phyloP scores from a whole-genome alignment of 2,888 invertebrate genomes.

The Thelaira solivaga region DNA sequence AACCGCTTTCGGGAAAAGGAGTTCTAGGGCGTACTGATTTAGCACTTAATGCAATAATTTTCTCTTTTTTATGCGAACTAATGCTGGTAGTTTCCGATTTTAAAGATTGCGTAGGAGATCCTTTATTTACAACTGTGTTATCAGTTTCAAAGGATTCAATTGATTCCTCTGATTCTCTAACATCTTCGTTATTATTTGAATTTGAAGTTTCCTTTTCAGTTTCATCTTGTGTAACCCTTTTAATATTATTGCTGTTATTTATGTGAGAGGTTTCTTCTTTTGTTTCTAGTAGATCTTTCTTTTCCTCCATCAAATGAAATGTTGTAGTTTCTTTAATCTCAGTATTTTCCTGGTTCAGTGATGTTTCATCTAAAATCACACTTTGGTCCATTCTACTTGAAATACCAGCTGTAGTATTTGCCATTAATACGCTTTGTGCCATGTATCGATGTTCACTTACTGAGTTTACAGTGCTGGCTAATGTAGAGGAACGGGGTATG shows the following conservation, averaged over 20 bases:
- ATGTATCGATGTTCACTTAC: conserved; percentile 66
- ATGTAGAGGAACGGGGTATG: conserved; percentile 70
- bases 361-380: conserved; percentile 40
- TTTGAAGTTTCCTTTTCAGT: not conserved
- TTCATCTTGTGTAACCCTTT: not conserved
- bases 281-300: not conserved
- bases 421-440: conserved; percentile 69
- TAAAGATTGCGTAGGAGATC: conserved; percentile 67
- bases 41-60: conserved; percentile 58
- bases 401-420: conserved; percentile 65
- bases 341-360: not conserved
- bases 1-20: conserved; percentile 73
- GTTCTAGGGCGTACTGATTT: conserved; percentile 72
- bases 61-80: conserved; percentile 64
- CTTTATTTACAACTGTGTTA: conserved; percentile 51
- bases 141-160: conserved; percentile 14
- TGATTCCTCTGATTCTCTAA: conserved; percentile 26
- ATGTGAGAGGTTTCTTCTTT: not conserved
- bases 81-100: conserved; percentile 67
- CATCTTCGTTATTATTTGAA: not conserved
- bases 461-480: conserved; percentile 67
- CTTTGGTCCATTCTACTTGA: conserved; percentile 60
- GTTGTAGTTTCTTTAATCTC: conserved; percentile 11
- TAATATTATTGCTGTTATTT: not conserved
- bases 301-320: conserved; percentile 16